Evolutionary conservation across 2,797 vertebrate genomes (phyloP).

Genomic region (Anabas testudineus): DNA sequence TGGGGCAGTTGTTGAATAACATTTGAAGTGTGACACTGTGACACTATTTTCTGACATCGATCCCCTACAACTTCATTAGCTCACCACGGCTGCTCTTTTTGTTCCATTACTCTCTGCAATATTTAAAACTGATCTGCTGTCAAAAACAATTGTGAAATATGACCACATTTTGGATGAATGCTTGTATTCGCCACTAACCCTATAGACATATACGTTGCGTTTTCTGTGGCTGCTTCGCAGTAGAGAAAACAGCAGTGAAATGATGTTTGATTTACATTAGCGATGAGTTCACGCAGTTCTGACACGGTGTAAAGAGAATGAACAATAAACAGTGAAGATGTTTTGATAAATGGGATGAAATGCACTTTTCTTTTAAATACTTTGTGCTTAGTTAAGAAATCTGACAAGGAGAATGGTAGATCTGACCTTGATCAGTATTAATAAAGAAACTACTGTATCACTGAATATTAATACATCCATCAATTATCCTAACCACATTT

Average conservation of each 20-base stretch:
- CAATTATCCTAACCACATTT: no score
- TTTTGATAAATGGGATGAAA: background rate
- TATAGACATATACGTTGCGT: background rate
- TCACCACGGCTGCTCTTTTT: constrained; percentile 3
- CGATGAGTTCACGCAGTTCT: background rate
- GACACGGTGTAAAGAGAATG: background rate
- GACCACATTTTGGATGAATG: background rate
- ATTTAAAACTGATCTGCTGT: background rate
- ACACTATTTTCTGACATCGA: background rate
- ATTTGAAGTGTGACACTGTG: background rate
- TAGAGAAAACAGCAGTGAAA: background rate
- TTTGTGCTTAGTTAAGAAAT: background rate
- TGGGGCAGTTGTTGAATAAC: background rate
- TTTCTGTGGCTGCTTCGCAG: background rate
- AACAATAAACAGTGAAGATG: background rate
- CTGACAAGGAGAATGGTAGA: no score
- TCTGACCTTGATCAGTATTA: no score
- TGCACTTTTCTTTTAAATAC: background rate
- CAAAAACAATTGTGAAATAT: background rate
- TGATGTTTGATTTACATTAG: constrained; percentile 1
- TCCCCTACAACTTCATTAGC: no score
- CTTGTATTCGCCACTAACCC: background rate
- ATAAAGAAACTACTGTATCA: background rate
- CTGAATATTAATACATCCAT: background rate
- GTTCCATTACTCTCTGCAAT: background rate